These are phyloP conservation scores for Syngnathoides biaculeatus DNA, from an alignment of 2,113 vertebrate species.

Conservation along the genomic window DNA sequence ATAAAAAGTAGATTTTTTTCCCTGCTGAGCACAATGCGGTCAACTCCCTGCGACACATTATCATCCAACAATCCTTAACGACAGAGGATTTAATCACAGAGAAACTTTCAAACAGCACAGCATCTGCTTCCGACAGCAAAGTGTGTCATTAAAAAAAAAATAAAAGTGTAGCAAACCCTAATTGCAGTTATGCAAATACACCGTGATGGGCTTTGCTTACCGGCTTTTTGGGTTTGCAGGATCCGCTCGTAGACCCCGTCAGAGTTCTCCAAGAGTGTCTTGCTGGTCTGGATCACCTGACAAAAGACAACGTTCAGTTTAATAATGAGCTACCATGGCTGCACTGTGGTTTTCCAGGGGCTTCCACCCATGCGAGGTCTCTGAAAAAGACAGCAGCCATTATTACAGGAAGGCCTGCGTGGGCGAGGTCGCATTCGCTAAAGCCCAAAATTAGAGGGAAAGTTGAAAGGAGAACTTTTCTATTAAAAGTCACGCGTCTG, in stretches of 20 bases:
- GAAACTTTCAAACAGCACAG: background rate
- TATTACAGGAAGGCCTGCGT: constrained; percentile 31
- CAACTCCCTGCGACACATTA: background rate
- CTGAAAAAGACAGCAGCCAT: constrained; percentile 28
- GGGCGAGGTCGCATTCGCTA: constrained; percentile 38
- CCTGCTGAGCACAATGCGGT: background rate
- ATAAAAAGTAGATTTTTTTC: background rate
- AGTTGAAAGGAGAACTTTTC: constrained; percentile 30
- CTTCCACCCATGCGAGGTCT: constrained; percentile 28
- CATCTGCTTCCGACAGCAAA: background rate
- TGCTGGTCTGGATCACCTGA: constrained; percentile 94
- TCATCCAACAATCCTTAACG: background rate
- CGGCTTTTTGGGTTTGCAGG: constrained; percentile 88
- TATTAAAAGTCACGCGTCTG: constrained; percentile 26
- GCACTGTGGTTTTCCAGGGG: constrained; percentile 19
- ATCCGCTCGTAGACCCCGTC: constrained; percentile 87
- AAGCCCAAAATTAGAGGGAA: constrained; percentile 53
- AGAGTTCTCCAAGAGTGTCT: constrained; percentile 82
- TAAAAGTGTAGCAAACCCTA: background rate
- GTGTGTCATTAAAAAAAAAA: background rate
- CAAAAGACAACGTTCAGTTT: constrained; percentile 27
- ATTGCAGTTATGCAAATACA: constrained; percentile 28
- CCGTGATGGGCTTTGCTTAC: constrained; percentile 38
- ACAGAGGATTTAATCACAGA: constrained; percentile 2
- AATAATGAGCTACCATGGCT: constrained; percentile 21